Percentiles rank a stretch among this genome's conserved stretches.
These are phyloP conservation scores for Dryadula phaetusa DNA, from an alignment of 2,888 invertebrate species.

Conservation along the genomic window DNA sequence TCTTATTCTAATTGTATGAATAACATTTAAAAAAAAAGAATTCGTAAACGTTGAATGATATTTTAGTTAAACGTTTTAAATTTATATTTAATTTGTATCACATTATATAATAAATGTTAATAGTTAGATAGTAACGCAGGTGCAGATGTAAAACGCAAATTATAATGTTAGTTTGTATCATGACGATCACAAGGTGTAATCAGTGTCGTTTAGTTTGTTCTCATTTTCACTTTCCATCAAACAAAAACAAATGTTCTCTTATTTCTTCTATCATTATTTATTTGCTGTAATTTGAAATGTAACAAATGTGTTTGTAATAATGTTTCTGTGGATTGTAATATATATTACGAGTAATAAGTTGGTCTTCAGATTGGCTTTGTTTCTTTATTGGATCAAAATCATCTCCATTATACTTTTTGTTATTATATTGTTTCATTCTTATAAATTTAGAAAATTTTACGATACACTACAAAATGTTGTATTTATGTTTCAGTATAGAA, in stretches of 20 bases:
- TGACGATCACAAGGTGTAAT: constrained; percentile 18
- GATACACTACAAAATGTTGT: not conserved
- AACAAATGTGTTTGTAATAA: constrained; percentile 56
- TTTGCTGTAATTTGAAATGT: constrained; percentile 44
- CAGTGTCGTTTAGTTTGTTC: constrained; percentile 19
- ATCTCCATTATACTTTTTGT: constrained; percentile 22
- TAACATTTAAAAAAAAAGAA: too few relatives aligned
- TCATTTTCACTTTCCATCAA: constrained; percentile 28
- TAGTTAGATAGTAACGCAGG: constrained; percentile 17
- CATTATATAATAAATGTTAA: constrained; percentile 8
- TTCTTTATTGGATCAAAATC: constrained; percentile 30
- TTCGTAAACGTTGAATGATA: too few relatives aligned
- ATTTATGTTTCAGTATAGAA: not conserved
- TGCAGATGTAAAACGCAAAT: constrained; percentile 21
- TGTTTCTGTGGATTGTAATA: constrained; percentile 41
- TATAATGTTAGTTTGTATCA: constrained; percentile 8
- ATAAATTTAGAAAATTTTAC: not conserved
- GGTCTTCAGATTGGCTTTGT: constrained; percentile 24
- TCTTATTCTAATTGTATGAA: too few relatives aligned
- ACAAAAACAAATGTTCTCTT: constrained; percentile 17
- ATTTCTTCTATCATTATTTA: constrained; percentile 37
- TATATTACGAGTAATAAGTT: constrained; percentile 35
- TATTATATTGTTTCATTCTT: not conserved
- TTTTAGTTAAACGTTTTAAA: not conserved
- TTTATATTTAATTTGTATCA: not conserved